Evolutionary conservation across 64 coral and sea anemone species (phyloP).

Genomic region (Actinia equina): DNA sequence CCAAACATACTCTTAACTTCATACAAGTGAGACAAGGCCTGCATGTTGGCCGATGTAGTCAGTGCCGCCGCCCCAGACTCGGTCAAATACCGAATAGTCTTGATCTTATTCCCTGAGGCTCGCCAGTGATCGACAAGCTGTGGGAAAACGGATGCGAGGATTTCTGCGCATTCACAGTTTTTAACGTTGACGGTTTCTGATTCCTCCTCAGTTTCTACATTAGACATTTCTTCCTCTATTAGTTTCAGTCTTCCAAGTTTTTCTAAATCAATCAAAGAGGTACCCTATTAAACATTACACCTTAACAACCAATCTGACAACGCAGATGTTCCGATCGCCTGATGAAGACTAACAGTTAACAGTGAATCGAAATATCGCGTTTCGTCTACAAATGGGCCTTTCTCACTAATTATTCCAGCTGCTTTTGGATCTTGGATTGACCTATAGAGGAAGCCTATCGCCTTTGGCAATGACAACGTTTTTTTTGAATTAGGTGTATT

Average conservation of each 20-base stretch:
- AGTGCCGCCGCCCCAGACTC: conserved; percentile 93
- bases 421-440: too few relatives aligned
- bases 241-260: neutral
- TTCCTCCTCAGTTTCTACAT: neutral
- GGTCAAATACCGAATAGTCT: conserved; percentile 78
- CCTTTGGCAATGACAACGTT: too few relatives aligned
- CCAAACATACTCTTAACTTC: conserved; percentile 68
- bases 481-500: too few relatives aligned
- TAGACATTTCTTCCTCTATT: conserved; percentile 2
- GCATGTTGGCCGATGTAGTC: conserved; percentile 89
- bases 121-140: conserved; percentile 96
- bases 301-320: too few relatives aligned
- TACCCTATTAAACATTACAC: neutral
- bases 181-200: conserved; percentile 55
- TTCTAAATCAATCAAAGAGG: neutral
- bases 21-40: conserved; percentile 78
- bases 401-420: too few relatives aligned
- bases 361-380: too few relatives aligned
- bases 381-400: too few relatives aligned
- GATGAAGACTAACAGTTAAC: too few relatives aligned
- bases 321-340: too few relatives aligned
- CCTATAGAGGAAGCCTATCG: too few relatives aligned
- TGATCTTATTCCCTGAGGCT: conserved; percentile 81
- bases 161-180: conserved; percentile 85
- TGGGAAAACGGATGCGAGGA: conserved; percentile 89